Base-by-base conservation (phyloP, 92 coral and sea anemone genomes). In the Ricordea florida region DNA sequence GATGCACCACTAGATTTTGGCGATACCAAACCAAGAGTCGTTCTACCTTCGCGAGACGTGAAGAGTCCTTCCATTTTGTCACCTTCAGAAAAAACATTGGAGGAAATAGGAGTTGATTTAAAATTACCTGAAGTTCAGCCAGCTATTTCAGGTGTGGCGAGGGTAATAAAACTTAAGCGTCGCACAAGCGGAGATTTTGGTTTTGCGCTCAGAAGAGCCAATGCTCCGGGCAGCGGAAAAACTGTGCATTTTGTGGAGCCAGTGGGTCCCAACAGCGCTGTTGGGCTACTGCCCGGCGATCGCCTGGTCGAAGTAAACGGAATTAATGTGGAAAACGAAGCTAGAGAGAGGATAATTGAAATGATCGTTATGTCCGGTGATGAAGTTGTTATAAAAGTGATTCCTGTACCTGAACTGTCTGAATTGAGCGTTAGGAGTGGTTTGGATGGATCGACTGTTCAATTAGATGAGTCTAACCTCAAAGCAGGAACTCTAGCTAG, bases 371-470 rank as follows among this genome's bases (percentile, higher is more conserved):
- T 78, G 81, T 92, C 97, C n/a, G 97, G 96, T 23, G 85, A 78
- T 33, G 98, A 92, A 53, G 98, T 94, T 14, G 83, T 86, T 5
- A 85, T 94, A 30, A 94, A 94, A 76, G 98, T 94, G 10, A 84
- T 94, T 13, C 98, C 98, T 2, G 97, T 94, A 0, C 93, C 98
- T 0, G 98, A 94, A 66, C 65, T 94, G 10, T 90, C 98, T 8
- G 98, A 94, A 77, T 69, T 94, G 78, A 94, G 97, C 48, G 93
- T 93, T 0, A 72, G 98, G 57, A 92, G 98, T 38, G 98, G 97
- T 11, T 58, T 94, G 14, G 98, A 94, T 66, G 98, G 98, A 6
- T 85, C 94, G 6, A 78, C 88, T 4, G 80, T 94, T 11, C 98
- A 94, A 60, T 81, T 94, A 9, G 98, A 94, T 23, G 98, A 94